Conservation (phyloP, 2,113 vertebrate species). For the Nanger granti region DNA sequence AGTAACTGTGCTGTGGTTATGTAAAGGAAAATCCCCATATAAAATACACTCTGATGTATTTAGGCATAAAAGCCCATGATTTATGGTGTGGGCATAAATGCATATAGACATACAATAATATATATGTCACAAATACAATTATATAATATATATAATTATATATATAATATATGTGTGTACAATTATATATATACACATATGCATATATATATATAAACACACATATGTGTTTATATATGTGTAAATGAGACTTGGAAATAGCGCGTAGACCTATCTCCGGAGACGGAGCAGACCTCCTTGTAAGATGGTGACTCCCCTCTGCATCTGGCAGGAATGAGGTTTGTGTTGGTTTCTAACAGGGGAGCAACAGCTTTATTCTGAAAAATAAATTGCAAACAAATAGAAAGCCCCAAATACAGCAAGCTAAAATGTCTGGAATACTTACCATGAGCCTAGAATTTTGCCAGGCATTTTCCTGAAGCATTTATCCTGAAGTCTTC, state of each 20-base stretch:
- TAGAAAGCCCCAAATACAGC: background rate
- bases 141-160: no score
- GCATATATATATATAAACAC: no score
- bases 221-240: background rate
- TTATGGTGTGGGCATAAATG: background rate
- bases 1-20: background rate
- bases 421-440: background rate
- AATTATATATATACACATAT: no score
- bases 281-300: background rate
- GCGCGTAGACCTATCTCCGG: no score
- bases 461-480: background rate
- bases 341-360: background rate
- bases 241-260: background rate
- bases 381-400: background rate
- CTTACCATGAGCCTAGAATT: background rate
- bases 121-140: background rate
- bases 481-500: background rate
- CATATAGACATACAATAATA: background rate
- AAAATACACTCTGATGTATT: background rate
- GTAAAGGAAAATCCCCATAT: background rate
- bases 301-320: background rate
- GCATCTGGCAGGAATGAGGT: background rate
- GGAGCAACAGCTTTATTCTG: background rate
- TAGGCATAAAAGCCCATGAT: background rate
- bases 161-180: no score